Evolutionary conservation across 2,888 invertebrate genomes (phyloP), one percentile per base, ranked within the genome.

Genomic region (Tetramorium bicarinatum): DNA sequence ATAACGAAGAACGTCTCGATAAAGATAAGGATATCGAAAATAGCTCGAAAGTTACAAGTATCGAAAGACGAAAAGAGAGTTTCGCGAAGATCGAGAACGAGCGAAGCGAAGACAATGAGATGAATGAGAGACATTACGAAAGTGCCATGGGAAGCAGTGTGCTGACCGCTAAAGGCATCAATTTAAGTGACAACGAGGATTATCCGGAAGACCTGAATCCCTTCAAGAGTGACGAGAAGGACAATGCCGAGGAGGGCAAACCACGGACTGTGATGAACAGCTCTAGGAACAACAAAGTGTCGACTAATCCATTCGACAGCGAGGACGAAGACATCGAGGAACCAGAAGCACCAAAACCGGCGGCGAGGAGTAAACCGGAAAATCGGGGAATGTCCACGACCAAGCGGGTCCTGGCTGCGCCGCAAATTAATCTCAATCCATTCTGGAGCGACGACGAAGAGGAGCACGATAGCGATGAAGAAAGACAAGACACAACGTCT

Each of bases 201-300:
- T 98, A 98, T 95, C 98, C 98, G 0, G 96, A 96, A 87, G 96
- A 97, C 92, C 95, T 98, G 87, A 98, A 98, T 95, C 98, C 98
- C 7, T 98, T 98, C 95, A 97, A 96, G 52, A 97, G 97, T 89
- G 97, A 97, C 81, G 96, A 96, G 41, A 96, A 96, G 61, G 97
- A 97, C 87, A 97, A 97, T 4, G 52, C 25, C 9, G 6, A 25
- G 25, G 66, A 34, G 29, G n/a, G 3, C 2, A 80, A 54, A 38
- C 13, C 3, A 8, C 47, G 18, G 38, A 59, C n/a, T 52, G 83
- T 71, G 15, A 56, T 79, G 6, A 72, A 87, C 3, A 82, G 29
- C 72, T 83, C 79, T 34, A n/a, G 67, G 15, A 85, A 44, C 29
- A 86, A 69, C 41, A 84, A 66, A 77, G 81, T 88, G 13, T 91